Base-by-base conservation (phyloP, 2,797 vertebrate species). In the Onychomys leucogaster region DNA sequence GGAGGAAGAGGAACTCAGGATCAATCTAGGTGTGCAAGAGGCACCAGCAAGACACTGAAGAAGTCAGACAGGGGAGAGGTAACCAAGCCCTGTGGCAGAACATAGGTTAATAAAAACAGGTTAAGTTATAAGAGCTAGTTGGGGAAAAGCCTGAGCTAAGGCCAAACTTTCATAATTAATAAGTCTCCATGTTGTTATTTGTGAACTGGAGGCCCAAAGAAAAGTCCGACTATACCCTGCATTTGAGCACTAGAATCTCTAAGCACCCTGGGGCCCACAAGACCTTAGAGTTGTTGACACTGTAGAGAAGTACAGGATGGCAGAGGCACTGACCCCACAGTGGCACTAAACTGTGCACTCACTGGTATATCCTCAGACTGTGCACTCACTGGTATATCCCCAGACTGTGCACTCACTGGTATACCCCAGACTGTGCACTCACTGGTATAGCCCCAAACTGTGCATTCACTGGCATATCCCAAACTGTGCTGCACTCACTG, bases 401-500 rank as follows among this genome's bases (percentile, higher is more conserved):
- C 52, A 65, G 37, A 49, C 5, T 14, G 19, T 4, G 0, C 0
- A 1, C 29, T 29, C 19, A n/a, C 0, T 0, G 32, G 43, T 55
- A n/a, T n/a, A 52, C 14, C 46, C 29, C 52, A 65, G 37, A 49
- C 5, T 14, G 19, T 4, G 0, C 0, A 1, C 29, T 29, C 19
- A n/a, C 0, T 0, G n/a, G n/a, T n/a, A n/a, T n/a, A 52, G 34
- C 14, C 46, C 29, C 52, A 65, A 37, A 49, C 5, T 14, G 19
- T 4, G 0, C 0, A 1, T 29, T 29, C 19, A n/a, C 0, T 0
- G 32, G 43, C 55, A n/a, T n/a, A 52, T 34, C 46, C 29, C 52
- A 65, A 37, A 49, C 5, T 14, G 19, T 4, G 0, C 0, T n/a
- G n/a, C 0, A 1, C 29, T 29, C 19, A n/a, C 0, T 0, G 32